A percentile compares a stretch with the other conserved stretches of the same genome.
phyloP scores from a whole-genome alignment of 2,797 vertebrate genomes.

The Crypturellus tataupa region DNA sequence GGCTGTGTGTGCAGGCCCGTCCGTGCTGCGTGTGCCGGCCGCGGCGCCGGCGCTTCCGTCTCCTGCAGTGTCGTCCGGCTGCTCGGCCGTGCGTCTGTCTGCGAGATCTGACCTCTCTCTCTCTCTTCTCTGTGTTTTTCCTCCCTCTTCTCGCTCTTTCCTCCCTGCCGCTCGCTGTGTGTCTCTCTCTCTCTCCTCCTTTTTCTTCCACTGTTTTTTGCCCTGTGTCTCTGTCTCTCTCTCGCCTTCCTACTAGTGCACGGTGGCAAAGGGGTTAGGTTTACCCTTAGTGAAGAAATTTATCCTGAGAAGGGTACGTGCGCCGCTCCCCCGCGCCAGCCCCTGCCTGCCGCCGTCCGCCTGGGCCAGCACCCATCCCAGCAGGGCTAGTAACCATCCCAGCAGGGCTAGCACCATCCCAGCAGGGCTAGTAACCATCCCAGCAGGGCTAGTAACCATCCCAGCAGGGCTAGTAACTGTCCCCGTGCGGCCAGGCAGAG shows the following conservation, averaged over 20 bases:
- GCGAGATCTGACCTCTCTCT: slow-evolving; percentile 66
- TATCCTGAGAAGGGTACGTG: slow-evolving; percentile 99
- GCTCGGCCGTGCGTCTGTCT: slow-evolving; percentile 32
- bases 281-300: slow-evolving; percentile 99
- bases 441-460: too few species aligned
- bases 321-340: slow-evolving; percentile 68
- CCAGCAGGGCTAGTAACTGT: too few species aligned
- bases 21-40: slow-evolving; percentile 50
- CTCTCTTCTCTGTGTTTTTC: slow-evolving; percentile 23
- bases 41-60: neutral
- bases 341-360: slow-evolving; percentile 48
- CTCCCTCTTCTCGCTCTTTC: neutral
- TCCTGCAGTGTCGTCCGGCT: slow-evolving; percentile 53
- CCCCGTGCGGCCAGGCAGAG: too few species aligned
- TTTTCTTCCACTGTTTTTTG: slow-evolving; percentile 33
- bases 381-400: too few species aligned
- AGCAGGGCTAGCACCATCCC: too few species aligned
- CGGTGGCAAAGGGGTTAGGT: slow-evolving; percentile 98
- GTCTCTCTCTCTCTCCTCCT: neutral
- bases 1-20: slow-evolving; percentile 39
- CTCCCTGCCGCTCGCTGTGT: accelerated
- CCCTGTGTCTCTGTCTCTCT: slow-evolving; percentile 46
- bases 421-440: too few species aligned
- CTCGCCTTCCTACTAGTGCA: slow-evolving; percentile 89
- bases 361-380: neutral